Evolutionary conservation across 2,113 vertebrate species (phyloP), one percentile per base, ranked within the genome.

Genomic region (Raja brachyura): DNA sequence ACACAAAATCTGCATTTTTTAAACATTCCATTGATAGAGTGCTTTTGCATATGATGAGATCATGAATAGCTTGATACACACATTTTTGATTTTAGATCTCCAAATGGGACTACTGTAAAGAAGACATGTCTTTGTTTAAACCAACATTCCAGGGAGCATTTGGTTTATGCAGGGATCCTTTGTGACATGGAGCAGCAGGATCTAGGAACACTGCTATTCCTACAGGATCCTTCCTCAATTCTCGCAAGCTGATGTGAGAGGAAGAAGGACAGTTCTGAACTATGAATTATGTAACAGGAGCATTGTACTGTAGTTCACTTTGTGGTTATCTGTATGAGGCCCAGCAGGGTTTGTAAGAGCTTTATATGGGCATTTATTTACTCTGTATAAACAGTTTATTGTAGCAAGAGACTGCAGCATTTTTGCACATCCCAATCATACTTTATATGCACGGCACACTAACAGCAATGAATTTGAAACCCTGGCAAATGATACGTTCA

Each of bases 381-480:
- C 61, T 18, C 83, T 31, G n/a, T 88, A 33, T 66, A 88, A 88
- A 88, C 59, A 88, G 59, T 88, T 88, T 88, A 66, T 63, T 88
- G 13, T n/a, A 88, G 10, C 18, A 66, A 28, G 61, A 61, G 25
- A 66, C 59, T 63, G 16, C 83, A 63, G 83, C 28, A 88, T 63
- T 88, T 88, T 28, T 88, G 11, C 59, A 88, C 83, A 88, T 88
- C 83, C n/a, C 83, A 63, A 63, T 88, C 63, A 63, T 86, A 14
- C 28, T 63, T 86, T 86, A 7, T 31, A 86, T 14, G 25, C 14
- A 25, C 79, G 20, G 79, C 79, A 48, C 33, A 22, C 33, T 54
- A 81, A 81, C 39, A 20, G 39, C 28, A 11, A 56, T 8, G 18
- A 56, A 25, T 7, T 22, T 56, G 20, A 56, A 83, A 7, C 20